These are phyloP conservation scores for Nymphalis urticae DNA, from an alignment of 2,888 invertebrate genomes.

Conservation along the genomic window DNA sequence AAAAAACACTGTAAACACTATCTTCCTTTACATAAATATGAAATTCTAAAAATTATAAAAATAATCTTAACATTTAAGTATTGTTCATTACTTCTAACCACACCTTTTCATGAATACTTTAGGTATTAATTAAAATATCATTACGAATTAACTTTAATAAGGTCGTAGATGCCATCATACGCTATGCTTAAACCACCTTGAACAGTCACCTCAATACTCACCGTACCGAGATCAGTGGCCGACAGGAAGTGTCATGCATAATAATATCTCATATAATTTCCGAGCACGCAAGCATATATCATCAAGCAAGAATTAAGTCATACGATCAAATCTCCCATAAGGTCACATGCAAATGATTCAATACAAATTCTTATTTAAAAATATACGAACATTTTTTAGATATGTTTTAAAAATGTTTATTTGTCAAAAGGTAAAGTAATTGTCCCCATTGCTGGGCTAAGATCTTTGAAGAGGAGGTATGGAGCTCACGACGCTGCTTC, in stretches of 20 bases:
- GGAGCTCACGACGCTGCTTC: no score
- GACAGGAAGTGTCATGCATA: conserved; percentile 38
- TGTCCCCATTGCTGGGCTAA: no score
- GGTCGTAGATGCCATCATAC: conserved; percentile 33
- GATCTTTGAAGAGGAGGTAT: no score
- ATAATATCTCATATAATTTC: conserved; percentile 36
- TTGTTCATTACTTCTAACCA: no score
- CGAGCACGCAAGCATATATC: conserved; percentile 33
- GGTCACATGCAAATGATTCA: conserved; percentile 9
- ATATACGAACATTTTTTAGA: not conserved
- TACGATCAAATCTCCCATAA: conserved; percentile 18
- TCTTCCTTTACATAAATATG: no score
- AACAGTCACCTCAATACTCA: conserved; percentile 35
- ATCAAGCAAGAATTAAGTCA: conserved; percentile 26
- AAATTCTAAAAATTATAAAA: no score
- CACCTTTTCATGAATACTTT: not conserved
- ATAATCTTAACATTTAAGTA: no score
- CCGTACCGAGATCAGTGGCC: conserved; percentile 35
- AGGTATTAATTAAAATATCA: conserved; percentile 8
- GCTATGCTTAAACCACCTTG: conserved; percentile 28
- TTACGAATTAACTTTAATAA: conserved; percentile 26
- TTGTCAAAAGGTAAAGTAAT: no score
- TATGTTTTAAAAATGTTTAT: not conserved
- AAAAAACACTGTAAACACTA: no score
- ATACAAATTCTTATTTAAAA: not conserved